Percentiles rank a stretch among this genome's conserved stretches.
Evolutionary conservation across 2,888 invertebrate species (phyloP).

Genomic region (Periphyllus acericola): DNA sequence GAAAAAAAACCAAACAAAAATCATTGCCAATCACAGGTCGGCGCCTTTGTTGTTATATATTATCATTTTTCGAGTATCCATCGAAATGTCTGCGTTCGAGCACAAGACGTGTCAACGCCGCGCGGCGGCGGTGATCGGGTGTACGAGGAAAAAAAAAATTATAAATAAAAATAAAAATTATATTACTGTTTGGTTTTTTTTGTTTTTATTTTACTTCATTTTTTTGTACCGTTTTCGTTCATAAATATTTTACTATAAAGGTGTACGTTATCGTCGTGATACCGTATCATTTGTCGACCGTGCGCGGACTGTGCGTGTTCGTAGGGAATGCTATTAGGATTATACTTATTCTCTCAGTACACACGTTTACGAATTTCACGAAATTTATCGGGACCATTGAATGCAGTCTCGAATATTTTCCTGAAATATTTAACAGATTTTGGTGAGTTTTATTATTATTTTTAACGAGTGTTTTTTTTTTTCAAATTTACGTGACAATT

Average conservation of each 20-base stretch:
- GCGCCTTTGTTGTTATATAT: background rate
- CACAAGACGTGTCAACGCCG: background rate
- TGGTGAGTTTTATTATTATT: background rate
- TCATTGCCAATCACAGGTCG: background rate
- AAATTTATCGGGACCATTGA: background rate
- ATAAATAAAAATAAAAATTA: background rate
- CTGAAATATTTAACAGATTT: background rate
- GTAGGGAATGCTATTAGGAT: background rate
- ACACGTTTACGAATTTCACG: background rate
- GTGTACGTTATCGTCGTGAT: background rate
- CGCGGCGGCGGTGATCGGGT: background rate
- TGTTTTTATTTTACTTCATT: background rate
- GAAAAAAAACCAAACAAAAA: background rate
- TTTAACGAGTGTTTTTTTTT: background rate
- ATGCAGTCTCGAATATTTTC: background rate
- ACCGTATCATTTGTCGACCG: background rate
- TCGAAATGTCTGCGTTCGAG: background rate
- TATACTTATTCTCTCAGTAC: background rate
- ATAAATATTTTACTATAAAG: background rate
- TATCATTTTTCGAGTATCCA: background rate
- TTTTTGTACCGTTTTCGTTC: background rate
- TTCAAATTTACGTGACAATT: background rate
- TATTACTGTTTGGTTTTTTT: background rate
- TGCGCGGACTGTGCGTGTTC: background rate
- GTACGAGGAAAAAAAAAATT: background rate